Base-by-base conservation (phyloP, 2,797 vertebrate species). In the Anabacerthia variegaticeps region DNA sequence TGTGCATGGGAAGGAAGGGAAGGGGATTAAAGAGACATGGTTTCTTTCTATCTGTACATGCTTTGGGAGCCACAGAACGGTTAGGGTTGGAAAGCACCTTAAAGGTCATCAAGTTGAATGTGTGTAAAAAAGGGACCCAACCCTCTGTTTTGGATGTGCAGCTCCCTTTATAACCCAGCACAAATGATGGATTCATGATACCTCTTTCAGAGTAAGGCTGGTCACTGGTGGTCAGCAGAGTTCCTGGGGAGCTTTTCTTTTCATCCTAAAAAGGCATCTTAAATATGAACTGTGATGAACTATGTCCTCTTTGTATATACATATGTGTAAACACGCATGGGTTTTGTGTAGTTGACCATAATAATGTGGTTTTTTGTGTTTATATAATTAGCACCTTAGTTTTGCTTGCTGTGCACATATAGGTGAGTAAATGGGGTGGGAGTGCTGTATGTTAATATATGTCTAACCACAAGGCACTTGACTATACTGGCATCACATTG, bases 11-110 rank as follows among this genome's bases (percentile, higher is more conserved):
- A 67, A 62, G 27, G 59, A 16, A 68, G 72, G 39, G 37, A 51
- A 62, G 0, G 46, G 6, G 23, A 7, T 21, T 9, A 88, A n/a
- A 65, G 39, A 43, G 10, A 26, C 5, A 7, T 0, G 0, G 0
- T 34, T 82, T 80, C 9, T 67, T 65, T 69, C 24, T 73, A 0
- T 36, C 21, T 56, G 3, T 27, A 8, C 8, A 4, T 8, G 10
- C 20, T 72, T 84, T 72, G 41, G n/a, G 14, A 59, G 51, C 34
- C 13, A 46, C 1, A 34, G n/a, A 77, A 59, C 17, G 30, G 24
- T 52, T 59, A 30, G 18, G 14, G 10, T 30, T 44, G 43, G 28
- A 69, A 56, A 11, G 15, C 24, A 51, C 17, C 8, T 71, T 39
- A 19, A 65, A 58, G n/a, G 34, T 26, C 30, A 30, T 21, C 6